A percentile compares a stretch with the other conserved stretches of the same genome.
phyloP scores from a whole-genome alignment of 2,113 vertebrate genomes.

The Rhinolophus sinicus region DNA sequence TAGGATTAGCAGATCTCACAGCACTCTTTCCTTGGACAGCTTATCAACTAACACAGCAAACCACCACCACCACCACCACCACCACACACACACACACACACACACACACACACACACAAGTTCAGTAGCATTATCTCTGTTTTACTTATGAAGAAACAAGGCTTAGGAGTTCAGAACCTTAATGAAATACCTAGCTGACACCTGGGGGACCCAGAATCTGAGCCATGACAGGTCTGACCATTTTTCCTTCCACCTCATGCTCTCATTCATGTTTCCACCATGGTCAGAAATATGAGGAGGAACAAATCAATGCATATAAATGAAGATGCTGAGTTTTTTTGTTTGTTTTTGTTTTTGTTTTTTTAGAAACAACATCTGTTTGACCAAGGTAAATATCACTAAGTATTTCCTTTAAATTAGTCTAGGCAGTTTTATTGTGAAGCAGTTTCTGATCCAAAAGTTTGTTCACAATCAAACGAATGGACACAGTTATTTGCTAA shows the following conservation, averaged over 20 bases:
- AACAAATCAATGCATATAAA: neutral
- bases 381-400: neutral
- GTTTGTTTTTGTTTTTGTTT: too few species aligned
- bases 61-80: too few species aligned
- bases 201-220: neutral
- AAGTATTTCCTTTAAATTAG: neutral
- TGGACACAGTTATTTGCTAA: neutral
- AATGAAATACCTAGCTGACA: neutral
- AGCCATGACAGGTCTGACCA: neutral
- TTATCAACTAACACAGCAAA: neutral
- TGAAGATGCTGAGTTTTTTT: neutral
- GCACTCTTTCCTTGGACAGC: neutral
- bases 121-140: neutral
- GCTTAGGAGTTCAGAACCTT: neutral
- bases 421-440: neutral
- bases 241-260: neutral
- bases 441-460: neutral
- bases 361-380: neutral
- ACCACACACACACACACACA: too few species aligned
- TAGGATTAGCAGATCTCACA: neutral
- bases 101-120: neutral
- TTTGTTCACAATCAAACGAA: neutral
- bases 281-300: neutral
- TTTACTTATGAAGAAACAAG: neutral
- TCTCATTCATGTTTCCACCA: neutral